Conservation (phyloP, 1,140 invertebrate species). For the Lucilia sericata region DNA sequence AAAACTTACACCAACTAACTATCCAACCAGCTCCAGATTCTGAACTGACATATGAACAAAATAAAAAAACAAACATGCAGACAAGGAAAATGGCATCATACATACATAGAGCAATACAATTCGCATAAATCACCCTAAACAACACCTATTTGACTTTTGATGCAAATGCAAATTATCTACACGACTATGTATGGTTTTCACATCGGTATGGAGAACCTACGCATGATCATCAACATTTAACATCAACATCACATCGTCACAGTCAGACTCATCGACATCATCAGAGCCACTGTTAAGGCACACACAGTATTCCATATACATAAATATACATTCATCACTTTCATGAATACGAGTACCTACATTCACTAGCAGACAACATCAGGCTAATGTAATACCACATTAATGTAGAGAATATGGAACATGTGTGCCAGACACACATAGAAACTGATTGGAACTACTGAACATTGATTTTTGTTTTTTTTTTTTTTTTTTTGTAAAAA, state of each 20-base stretch:
- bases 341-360: background rate
- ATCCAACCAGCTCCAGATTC: background rate
- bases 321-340: constrained; percentile 5
- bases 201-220: background rate
- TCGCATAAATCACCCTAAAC: constrained; percentile 30
- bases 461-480: background rate
- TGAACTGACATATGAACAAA: background rate
- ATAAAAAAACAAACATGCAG: background rate
- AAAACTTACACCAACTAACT: background rate
- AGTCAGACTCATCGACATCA: background rate
- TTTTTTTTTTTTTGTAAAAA: background rate
- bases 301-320: background rate
- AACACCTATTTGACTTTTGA: constrained; percentile 36
- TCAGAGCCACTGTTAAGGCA: background rate
- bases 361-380: background rate
- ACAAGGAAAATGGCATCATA: background rate
- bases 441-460: background rate
- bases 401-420: background rate
- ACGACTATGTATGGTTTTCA: background rate
- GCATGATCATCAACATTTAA: constrained; percentile 15
- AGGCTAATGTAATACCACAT: background rate
- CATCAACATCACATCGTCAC: constrained; percentile 9
- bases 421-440: background rate
- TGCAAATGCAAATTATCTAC: constrained; percentile 36
- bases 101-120: background rate